phyloP scores from a whole-genome alignment of 2,888 invertebrate genomes.

The Apotomis capreana region DNA sequence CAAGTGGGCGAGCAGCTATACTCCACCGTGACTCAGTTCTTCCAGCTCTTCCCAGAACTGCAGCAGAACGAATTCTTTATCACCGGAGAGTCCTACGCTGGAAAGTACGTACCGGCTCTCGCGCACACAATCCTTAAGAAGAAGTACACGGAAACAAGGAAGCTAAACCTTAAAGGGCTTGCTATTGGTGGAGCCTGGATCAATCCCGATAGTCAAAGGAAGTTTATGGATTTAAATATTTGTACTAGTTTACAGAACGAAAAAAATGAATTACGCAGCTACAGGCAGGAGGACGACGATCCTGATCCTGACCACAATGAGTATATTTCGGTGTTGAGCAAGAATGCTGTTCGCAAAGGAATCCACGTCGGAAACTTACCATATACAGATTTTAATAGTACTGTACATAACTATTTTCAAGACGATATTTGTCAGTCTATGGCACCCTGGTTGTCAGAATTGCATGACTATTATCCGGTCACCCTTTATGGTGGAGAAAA shows the following conservation, averaged over 20 bases:
- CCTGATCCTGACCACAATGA: conserved; percentile 63
- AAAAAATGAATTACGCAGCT: no score
- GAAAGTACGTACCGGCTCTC: conserved; percentile 90
- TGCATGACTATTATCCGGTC: conserved; percentile 86
- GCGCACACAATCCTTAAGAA: conserved; percentile 88
- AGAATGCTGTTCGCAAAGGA: conserved; percentile 85
- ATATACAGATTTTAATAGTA: no score
- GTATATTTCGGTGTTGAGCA: conserved; percentile 87
- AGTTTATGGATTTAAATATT: background rate
- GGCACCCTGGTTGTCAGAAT: conserved; percentile 87
- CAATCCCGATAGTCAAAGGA: conserved; percentile 89
- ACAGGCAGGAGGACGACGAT: conserved; percentile 47
- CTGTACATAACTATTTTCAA: no score
- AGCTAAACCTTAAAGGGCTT: conserved; percentile 87
- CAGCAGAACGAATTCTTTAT: conserved; percentile 91
- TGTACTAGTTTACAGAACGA: no score
- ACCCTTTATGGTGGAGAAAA: conserved; percentile 91
- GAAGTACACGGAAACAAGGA: conserved; percentile 84
- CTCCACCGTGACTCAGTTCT: conserved; percentile 90
- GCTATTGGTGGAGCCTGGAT: conserved; percentile 92
- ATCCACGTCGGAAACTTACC: conserved; percentile 93
- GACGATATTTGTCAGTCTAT: no score
- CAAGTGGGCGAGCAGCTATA: conserved; percentile 92
- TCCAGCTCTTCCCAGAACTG: conserved; percentile 71
- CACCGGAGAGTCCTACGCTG: conserved; percentile 95